Evolutionary conservation across 2,888 invertebrate species (phyloP).

Genomic region (Argyresthia albistria): DNA sequence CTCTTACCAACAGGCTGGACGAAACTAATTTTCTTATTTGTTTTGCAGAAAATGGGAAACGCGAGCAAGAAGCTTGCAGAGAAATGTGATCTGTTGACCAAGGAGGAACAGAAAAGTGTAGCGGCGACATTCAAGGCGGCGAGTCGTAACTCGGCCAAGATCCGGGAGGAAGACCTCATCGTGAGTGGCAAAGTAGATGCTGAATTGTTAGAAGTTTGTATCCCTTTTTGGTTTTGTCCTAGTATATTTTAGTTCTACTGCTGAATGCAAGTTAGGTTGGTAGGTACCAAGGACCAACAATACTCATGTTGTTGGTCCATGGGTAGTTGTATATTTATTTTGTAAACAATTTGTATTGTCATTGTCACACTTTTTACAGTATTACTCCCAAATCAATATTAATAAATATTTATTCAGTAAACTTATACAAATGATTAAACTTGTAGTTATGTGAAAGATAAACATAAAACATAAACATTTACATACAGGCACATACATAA

Average conservation of each 20-base stretch:
- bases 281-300: too few species aligned
- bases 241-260: not conserved
- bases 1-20: not conserved
- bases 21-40: not conserved
- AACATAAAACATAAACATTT: too few species aligned
- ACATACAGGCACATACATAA: too few species aligned
- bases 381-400: too few species aligned
- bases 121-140: slow-evolving; percentile 74
- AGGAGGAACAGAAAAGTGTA: slow-evolving; percentile 76
- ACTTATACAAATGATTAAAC: too few species aligned
- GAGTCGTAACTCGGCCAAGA: slow-evolving; percentile 76
- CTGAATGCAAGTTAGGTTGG: not conserved
- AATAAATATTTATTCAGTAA: too few species aligned
- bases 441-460: too few species aligned
- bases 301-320: too few species aligned
- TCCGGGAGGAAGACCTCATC: slow-evolving; percentile 77
- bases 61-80: slow-evolving; percentile 77
- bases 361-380: too few species aligned
- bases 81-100: slow-evolving; percentile 75
- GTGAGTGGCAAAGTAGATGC: slow-evolving; percentile 70
- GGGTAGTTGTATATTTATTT: too few species aligned
- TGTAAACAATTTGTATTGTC: too few species aligned
- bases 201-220: slow-evolving; percentile 63
- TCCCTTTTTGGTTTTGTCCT: slow-evolving; percentile 34
- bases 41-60: slow-evolving; percentile 59